phyloP scores from a whole-genome alignment of 2,888 invertebrate genomes.

The Erebia ligea region DNA sequence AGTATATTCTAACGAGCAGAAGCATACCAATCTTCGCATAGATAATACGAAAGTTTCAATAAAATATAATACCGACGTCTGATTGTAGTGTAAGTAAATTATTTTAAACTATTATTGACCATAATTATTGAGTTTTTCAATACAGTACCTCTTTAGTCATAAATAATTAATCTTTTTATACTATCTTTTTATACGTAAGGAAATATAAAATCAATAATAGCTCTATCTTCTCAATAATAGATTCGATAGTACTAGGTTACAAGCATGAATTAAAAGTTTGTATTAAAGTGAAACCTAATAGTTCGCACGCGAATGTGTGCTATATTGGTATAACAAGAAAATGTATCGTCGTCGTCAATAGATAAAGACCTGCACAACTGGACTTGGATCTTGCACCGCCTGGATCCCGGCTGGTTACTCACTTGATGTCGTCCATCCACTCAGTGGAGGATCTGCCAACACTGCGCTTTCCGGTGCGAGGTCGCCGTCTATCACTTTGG shows the following conservation, averaged over 20 bases:
- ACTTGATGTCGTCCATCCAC: no score
- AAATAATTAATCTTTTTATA: neutral
- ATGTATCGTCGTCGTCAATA: no score
- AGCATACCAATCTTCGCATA: slow-evolving; percentile 9
- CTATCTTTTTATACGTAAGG: neutral
- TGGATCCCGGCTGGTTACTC: no score
- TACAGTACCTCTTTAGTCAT: neutral
- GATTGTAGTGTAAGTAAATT: neutral
- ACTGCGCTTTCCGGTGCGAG: no score
- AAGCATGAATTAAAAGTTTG: neutral
- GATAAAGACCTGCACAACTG: no score
- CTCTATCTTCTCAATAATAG: neutral
- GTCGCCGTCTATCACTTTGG: no score
- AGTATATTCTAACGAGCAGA: slow-evolving; percentile 25
- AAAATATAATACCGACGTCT: neutral
- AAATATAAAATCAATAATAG: neutral
- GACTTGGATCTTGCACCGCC: no score
- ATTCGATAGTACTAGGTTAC: neutral
- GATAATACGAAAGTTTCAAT: slow-evolving; percentile 18
- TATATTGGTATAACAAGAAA: no score
- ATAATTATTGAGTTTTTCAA: neutral
- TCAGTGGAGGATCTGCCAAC: no score
- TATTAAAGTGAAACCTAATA: neutral
- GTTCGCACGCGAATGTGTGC: no score
- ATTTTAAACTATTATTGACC: neutral